These are phyloP conservation scores for Charanyca ferruginea DNA, from an alignment of 2,888 invertebrate species.

Conservation along the genomic window DNA sequence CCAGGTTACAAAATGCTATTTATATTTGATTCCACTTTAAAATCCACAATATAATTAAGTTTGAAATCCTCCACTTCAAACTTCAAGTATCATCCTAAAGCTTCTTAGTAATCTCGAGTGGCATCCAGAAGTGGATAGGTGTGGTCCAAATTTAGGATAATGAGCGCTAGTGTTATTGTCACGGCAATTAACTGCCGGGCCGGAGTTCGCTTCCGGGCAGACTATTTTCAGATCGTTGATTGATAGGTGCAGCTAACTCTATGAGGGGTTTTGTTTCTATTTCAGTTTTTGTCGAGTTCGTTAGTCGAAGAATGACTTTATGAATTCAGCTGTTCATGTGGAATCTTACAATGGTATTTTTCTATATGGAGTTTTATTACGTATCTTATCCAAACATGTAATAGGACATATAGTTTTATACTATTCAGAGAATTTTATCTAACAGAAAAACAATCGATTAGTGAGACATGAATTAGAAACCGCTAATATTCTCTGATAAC, in stretches of 20 bases:
- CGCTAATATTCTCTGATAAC: constrained; percentile 32
- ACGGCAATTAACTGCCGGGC: constrained; percentile 78
- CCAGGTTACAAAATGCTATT: neutral
- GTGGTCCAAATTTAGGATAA: constrained; percentile 81
- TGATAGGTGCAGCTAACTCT: constrained; percentile 72
- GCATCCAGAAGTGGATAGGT: constrained; percentile 72
- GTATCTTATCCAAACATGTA: constrained; percentile 4
- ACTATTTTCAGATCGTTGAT: constrained; percentile 78
- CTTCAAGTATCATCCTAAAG: constrained; percentile 42
- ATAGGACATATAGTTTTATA: neutral
- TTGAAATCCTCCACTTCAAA: constrained; percentile 35
- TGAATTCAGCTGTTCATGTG: constrained; percentile 31
- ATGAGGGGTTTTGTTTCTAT: constrained; percentile 67
- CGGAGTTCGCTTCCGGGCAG: constrained; percentile 76
- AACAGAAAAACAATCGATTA: constrained; percentile 31
- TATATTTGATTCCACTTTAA: constrained; percentile 5
- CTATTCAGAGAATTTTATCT: neutral
- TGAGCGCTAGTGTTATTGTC: constrained; percentile 78
- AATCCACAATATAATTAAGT: constrained; percentile 6
- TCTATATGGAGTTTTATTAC: constrained; percentile 18
- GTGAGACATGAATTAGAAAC: constrained; percentile 44
- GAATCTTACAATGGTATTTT: constrained; percentile 10
- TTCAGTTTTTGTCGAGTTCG: constrained; percentile 54
- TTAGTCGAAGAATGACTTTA: constrained; percentile 28
- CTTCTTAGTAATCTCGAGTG: constrained; percentile 57